Evolutionary conservation across 2,113 vertebrate species (phyloP), one percentile per base, ranked within the genome.

Genomic region (Spheniscus mendiculus): DNA sequence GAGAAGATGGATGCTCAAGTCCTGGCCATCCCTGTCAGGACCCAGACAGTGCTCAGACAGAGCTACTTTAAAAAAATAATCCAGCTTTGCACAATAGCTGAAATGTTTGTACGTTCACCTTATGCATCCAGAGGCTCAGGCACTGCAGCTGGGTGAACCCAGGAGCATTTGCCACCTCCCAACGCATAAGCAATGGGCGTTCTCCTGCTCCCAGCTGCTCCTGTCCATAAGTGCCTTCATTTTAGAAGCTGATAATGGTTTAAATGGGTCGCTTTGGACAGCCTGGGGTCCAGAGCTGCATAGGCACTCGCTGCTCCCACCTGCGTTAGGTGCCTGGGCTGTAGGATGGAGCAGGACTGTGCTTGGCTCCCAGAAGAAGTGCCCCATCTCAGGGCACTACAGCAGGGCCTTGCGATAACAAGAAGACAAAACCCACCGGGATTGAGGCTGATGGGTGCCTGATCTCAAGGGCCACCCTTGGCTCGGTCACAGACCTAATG

Each of bases 101-200:
- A 47, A 36, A 15, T 15, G 15, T 62, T 12, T 73, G 21, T 29
- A 6, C 0, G 0, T 15, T 80, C 36, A 16, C 47, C 18, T 20
- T 14, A 4, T 2, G 11, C 40, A 34, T 52, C 18, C 40, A 50
- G 47, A 65, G 55, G 20, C 50, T 61, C 47, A 15, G 40, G 18
- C 15, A 3, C 26, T 18, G 21, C 38, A 25, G 17, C 15, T 22
- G 25, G 34, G 55, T 34, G 66, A 91, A 5, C 13, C 20, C 56
- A 42, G 50, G 59, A 74, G 29, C 6, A 1, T 55, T 8, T 40
- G 9, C 11, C 45, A 27, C 30, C 45, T 81, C 49, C 36, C 34
- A 11, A 12, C 0, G 5, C 19, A 29, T 0, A 0, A n/a, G 15
- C n/a, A 44, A 0, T 5, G 29, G 17, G 32, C 2, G 4, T 16